A percentile compares a stretch with the other conserved stretches of the same genome.
Conservation (phyloP, 2,888 invertebrate genomes). For the Tipula helvola region DNA sequence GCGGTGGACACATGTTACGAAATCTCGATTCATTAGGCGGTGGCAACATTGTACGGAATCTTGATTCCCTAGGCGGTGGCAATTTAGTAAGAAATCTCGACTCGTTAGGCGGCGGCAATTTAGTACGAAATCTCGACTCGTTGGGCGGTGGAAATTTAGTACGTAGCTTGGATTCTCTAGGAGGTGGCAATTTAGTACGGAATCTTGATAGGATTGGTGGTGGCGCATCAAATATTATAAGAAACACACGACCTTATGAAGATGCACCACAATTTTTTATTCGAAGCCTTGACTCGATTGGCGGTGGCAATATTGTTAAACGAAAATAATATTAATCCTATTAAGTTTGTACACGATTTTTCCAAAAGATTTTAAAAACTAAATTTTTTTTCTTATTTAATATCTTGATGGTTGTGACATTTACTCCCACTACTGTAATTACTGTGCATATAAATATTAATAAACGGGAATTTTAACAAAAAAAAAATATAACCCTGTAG, state of each 20-base stretch:
- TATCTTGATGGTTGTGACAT: not conserved
- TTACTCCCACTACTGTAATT: not conserved
- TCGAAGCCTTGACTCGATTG: constrained; percentile 6
- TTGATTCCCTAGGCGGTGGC: constrained; percentile 13
- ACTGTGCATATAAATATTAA: not conserved
- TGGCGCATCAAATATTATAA: constrained; percentile 13
- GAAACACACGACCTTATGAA: not conserved
- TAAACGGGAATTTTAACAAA: not conserved
- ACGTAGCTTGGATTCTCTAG: constrained; percentile 11
- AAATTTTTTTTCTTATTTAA: not conserved
- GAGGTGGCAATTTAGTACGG: constrained; percentile 11
- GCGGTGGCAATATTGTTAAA: constrained; percentile 8
- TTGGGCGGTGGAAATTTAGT: constrained; percentile 16
- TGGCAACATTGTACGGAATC: constrained; percentile 7
- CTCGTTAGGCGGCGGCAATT: not conserved
- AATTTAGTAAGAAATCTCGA: constrained; percentile 8
- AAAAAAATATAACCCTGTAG: not conserved
- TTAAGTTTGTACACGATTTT: not conserved
- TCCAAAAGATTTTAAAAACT: not conserved
- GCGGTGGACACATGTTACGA: constrained; percentile 15
- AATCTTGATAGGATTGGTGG: too few relatives aligned
- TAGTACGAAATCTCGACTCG: constrained; percentile 14
- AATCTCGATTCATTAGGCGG: constrained; percentile 6
- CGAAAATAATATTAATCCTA: not conserved
- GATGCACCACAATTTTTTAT: not conserved